These are phyloP conservation scores for Planiliza haematocheilus DNA, from an alignment of 2,113 vertebrate species.

Conservation along the genomic window DNA sequence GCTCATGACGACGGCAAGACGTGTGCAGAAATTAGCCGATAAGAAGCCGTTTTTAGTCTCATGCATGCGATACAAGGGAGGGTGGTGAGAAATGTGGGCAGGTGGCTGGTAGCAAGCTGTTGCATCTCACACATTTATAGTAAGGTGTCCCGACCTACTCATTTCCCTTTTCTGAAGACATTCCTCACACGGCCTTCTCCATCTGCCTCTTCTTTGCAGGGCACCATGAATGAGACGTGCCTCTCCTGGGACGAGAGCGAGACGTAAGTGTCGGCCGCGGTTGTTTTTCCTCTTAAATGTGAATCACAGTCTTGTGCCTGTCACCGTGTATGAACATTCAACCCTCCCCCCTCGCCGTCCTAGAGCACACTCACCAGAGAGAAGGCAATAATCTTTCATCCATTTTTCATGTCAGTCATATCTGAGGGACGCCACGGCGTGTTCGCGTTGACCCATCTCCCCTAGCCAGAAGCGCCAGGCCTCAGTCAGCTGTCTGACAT, in stretches of 20 bases:
- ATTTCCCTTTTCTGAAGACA: slow-evolving; percentile 40
- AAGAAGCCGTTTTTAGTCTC: slow-evolving; percentile 54
- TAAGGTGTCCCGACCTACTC: slow-evolving; percentile 36
- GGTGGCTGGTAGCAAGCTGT: slow-evolving; percentile 59
- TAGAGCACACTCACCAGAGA: slow-evolving; percentile 8
- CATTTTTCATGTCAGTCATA: slow-evolving; percentile 42
- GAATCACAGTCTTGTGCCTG: not conserved
- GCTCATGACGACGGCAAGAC: slow-evolving; percentile 7
- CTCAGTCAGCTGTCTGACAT: slow-evolving; percentile 40
- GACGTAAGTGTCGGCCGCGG: slow-evolving; percentile 85
- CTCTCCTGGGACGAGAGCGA: slow-evolving; percentile 95
- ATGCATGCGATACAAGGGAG: slow-evolving; percentile 15
- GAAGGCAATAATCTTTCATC: slow-evolving; percentile 26
- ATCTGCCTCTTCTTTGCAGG: slow-evolving; percentile 81
- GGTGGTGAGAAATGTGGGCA: slow-evolving; percentile 42
- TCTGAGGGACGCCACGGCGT: slow-evolving; percentile 7
- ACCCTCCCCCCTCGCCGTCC: not conserved
- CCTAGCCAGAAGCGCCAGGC: slow-evolving; percentile 11
- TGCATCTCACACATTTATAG: slow-evolving; percentile 66
- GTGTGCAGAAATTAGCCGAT: slow-evolving; percentile 35
- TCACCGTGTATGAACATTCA: slow-evolving; percentile 31
- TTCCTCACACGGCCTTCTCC: slow-evolving; percentile 54
- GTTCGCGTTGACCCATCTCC: slow-evolving; percentile 21
- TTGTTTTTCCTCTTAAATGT: slow-evolving; percentile 29
- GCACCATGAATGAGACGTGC: slow-evolving; percentile 96